Percentiles rank a stretch among this genome's conserved stretches.
Evolutionary conservation across 2,888 invertebrate genomes (phyloP).

Genomic region (Hermaeophaga mercurialis): DNA sequence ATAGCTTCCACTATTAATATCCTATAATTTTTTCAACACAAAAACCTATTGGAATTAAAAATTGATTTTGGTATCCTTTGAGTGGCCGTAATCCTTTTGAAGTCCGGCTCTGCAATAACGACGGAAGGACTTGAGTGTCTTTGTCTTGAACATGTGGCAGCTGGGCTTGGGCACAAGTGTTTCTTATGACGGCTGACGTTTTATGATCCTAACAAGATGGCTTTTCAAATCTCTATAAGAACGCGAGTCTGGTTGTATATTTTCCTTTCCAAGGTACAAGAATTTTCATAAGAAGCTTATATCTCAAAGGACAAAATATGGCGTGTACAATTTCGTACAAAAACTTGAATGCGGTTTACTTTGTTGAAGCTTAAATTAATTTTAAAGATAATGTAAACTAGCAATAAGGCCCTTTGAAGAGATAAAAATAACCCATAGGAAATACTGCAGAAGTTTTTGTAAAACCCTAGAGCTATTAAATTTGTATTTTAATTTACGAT

Average conservation of each 20-base stretch:
- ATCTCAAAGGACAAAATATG: slow-evolving; percentile 10
- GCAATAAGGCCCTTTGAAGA: no score
- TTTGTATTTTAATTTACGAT: no score
- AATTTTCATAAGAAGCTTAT: slow-evolving; percentile 24
- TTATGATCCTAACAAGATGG: slow-evolving; percentile 39
- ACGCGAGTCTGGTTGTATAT: slow-evolving; percentile 23
- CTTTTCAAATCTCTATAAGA: slow-evolving; percentile 34
- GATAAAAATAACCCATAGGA: no score
- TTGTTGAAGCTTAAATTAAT: slow-evolving; percentile 9
- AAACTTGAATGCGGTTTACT: slow-evolving; percentile 4
- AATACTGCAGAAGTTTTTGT: no score
- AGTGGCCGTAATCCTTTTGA: no score
- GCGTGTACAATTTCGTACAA: slow-evolving; percentile 6
- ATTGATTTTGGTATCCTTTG: no score
- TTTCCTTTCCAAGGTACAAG: slow-evolving; percentile 19
- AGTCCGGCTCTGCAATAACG: slow-evolving; percentile 14
- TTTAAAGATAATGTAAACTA: no score
- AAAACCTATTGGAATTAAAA: no score
- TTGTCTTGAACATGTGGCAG: slow-evolving; percentile 39
- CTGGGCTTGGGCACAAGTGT: slow-evolving; percentile 37
- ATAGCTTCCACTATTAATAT: no score
- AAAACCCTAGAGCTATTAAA: no score
- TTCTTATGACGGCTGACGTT: slow-evolving; percentile 37
- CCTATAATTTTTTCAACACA: no score
- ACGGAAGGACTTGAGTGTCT: slow-evolving; percentile 28